Percentiles rank a stretch among this genome's conserved stretches.
These are phyloP conservation scores for Gavialis gangeticus DNA, from an alignment of 2,113 vertebrate genomes.

Conservation along the genomic window DNA sequence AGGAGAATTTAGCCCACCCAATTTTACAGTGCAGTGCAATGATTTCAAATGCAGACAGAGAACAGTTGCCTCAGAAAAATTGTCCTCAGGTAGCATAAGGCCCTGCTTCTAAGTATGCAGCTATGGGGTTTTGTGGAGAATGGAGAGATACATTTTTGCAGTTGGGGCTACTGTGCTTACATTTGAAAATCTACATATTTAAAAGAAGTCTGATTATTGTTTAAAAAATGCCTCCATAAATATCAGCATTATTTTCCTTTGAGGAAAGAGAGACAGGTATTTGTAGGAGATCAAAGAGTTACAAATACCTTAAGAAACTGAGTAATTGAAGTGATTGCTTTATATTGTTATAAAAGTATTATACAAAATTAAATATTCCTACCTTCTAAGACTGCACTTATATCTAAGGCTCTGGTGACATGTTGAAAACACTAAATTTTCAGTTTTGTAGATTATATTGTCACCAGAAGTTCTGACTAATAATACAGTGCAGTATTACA, in stretches of 20 bases:
- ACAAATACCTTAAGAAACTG: slow-evolving; percentile 42
- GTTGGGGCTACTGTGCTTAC: background rate
- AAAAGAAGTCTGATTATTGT: slow-evolving; percentile 13
- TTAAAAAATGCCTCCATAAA: background rate
- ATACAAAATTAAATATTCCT: slow-evolving; percentile 54
- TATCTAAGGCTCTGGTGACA: slow-evolving; percentile 49
- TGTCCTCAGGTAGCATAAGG: background rate
- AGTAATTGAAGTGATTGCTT: slow-evolving; percentile 43
- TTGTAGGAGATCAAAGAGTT: slow-evolving; percentile 46
- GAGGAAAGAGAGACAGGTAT: background rate
- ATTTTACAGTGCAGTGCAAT: background rate
- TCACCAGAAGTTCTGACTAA: slow-evolving; percentile 68
- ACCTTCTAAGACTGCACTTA: slow-evolving; percentile 58
- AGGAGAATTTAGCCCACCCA: background rate
- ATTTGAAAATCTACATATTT: background rate
- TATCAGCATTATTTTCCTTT: background rate
- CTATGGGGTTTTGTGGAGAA: background rate
- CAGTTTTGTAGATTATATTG: slow-evolving; percentile 60
- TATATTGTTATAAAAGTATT: slow-evolving; percentile 51
- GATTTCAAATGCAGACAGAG: background rate
- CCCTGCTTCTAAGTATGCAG: background rate
- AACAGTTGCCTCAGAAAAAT: background rate
- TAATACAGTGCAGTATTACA: slow-evolving; percentile 44
- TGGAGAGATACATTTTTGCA: background rate
- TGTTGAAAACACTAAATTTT: slow-evolving; percentile 60